Evolutionary conservation across 2,888 invertebrate genomes (phyloP).

Genomic region (Capitulum mitella): DNA sequence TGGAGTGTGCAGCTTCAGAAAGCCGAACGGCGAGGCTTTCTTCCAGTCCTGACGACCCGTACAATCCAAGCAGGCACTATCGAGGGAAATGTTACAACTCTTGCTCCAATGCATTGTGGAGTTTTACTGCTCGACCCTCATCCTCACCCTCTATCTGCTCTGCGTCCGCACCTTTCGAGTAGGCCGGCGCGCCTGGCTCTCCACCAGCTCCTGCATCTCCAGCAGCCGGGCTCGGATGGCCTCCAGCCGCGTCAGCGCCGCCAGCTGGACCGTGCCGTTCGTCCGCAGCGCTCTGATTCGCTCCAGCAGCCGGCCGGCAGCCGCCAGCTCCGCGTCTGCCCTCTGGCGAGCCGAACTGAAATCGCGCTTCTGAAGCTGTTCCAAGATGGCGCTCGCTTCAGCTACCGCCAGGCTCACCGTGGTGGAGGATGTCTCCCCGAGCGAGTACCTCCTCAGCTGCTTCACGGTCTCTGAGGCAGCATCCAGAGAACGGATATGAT

Average conservation of each 20-base stretch:
- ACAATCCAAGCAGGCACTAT: no score
- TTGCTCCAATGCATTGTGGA: no score
- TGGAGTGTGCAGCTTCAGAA: no score
- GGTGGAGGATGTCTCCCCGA: constrained; percentile 38
- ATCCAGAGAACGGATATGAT: no score
- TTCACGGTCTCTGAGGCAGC: constrained; percentile 38
- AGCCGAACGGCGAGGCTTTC: no score
- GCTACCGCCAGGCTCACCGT: constrained; percentile 41
- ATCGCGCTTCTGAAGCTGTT: constrained; percentile 41
- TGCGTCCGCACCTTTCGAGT: not conserved
- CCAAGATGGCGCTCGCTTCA: constrained; percentile 44
- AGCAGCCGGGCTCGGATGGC: constrained; percentile 37
- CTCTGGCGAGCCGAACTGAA: constrained; percentile 38
- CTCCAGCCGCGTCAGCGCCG: constrained; percentile 32
- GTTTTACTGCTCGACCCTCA: no score
- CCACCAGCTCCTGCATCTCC: not conserved
- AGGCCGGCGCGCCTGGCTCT: not conserved
- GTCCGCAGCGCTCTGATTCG: constrained; percentile 36
- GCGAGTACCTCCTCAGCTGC: constrained; percentile 40
- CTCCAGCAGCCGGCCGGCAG: constrained; percentile 37
- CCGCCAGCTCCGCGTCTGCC: constrained; percentile 38
- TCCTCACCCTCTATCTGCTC: no score
- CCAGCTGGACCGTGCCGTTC: constrained; percentile 31
- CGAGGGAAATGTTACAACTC: no score
- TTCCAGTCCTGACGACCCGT: no score